phyloP scores from a whole-genome alignment of 2,113 vertebrate genomes.

The Tinamus guttatus region DNA sequence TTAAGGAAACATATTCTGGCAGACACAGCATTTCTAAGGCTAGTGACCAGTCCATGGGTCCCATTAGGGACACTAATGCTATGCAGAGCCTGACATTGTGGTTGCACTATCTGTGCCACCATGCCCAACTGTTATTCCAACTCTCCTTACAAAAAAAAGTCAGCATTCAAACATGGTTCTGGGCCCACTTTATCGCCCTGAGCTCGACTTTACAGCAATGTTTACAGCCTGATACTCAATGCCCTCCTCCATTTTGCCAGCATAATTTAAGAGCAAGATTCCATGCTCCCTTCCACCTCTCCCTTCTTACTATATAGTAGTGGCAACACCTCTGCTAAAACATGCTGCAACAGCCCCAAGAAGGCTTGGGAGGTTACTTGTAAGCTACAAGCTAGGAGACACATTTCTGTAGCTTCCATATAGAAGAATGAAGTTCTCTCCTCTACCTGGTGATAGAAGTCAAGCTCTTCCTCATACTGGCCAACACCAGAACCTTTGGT shows the following conservation, averaged over 20 bases:
- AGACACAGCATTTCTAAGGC: neutral
- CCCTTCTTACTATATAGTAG: accelerated
- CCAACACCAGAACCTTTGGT: neutral
- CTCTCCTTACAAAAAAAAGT: neutral
- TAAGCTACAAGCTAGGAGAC: neutral
- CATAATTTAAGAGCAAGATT: accelerated
- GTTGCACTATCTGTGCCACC: neutral
- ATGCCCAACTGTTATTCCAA: neutral
- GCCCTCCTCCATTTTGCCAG: neutral
- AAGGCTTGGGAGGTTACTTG: neutral
- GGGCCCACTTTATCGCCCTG: accelerated
- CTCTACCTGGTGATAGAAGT: accelerated
- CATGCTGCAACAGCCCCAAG: neutral
- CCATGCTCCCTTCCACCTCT: neutral
- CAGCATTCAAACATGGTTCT: neutral
- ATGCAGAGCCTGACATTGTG: neutral
- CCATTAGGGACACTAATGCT: neutral
- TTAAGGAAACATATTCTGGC: neutral
- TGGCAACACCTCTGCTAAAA: neutral
- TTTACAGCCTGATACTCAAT: neutral
- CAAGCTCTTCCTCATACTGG: neutral
- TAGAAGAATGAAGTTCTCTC: neutral
- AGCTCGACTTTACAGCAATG: neutral
- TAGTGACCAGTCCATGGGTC: neutral
- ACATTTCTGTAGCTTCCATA: neutral